A percentile compares a stretch with the other conserved stretches of the same genome.
Evolutionary conservation across 2,113 vertebrate genomes (phyloP).

Genomic region (Pteropus alecto): DNA sequence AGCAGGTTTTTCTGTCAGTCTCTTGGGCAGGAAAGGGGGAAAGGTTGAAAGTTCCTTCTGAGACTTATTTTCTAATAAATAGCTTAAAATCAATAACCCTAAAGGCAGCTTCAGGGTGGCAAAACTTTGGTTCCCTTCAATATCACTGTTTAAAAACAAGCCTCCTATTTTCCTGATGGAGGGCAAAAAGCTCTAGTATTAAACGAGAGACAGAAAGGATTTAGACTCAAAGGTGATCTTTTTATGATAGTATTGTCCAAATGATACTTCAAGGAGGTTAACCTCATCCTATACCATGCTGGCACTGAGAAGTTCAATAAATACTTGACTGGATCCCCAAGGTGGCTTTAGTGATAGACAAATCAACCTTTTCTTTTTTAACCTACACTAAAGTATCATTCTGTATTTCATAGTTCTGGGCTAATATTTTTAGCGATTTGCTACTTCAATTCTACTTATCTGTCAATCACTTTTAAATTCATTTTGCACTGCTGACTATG

Average conservation of each 20-base stretch:
- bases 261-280: not conserved
- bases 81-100: too few species aligned
- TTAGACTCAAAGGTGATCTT: not conserved
- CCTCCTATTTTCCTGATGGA: not conserved
- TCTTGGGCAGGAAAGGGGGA: too few species aligned
- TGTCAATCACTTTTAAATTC: slow-evolving; percentile 57
- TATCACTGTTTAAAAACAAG: not conserved
- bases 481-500: slow-evolving; percentile 46
- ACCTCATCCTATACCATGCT: not conserved
- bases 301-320: not conserved
- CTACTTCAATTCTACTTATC: slow-evolving; percentile 49
- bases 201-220: not conserved
- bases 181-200: not conserved
- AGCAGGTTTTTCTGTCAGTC: too few species aligned
- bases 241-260: not conserved
- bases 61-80: too few species aligned
- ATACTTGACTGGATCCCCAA: not conserved
- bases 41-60: too few species aligned
- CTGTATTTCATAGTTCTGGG: not conserved
- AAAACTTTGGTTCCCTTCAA: too few species aligned
- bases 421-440: slow-evolving; percentile 48
- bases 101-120: too few species aligned
- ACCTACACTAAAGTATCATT: not conserved
- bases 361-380: not conserved
- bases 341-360: not conserved